Evolutionary conservation across 1,140 invertebrate genomes (phyloP).

Genomic region (Drosophila quadrilineata): DNA sequence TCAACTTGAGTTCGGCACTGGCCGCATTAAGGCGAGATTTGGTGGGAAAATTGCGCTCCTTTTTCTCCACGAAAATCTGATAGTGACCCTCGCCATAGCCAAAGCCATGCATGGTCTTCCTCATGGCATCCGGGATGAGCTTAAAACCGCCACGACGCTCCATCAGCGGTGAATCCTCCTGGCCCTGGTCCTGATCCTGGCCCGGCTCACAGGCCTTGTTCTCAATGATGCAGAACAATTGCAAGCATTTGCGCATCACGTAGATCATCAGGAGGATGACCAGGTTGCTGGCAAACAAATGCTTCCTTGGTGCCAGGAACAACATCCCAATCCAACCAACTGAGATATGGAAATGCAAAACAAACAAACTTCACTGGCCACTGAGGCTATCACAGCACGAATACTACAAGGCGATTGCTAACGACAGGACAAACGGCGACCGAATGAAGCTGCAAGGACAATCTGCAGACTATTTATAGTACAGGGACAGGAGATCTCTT

Average conservation of each 20-base stretch:
- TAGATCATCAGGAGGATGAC: slow-evolving; percentile 67
- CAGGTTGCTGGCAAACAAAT: slow-evolving; percentile 70
- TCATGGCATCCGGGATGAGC: slow-evolving; percentile 61
- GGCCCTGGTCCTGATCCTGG: not conserved
- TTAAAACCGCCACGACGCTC: slow-evolving; percentile 49
- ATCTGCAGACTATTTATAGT: slow-evolving; percentile 31
- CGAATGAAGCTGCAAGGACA: slow-evolving; percentile 59
- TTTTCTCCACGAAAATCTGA: slow-evolving; percentile 76
- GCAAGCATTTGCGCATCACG: slow-evolving; percentile 66
- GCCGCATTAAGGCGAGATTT: slow-evolving; percentile 70
- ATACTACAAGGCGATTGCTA: not conserved
- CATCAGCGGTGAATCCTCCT: slow-evolving; percentile 30
- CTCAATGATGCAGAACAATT: slow-evolving; percentile 71
- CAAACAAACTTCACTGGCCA: slow-evolving; percentile 16
- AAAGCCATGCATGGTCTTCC: slow-evolving; percentile 72
- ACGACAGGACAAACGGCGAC: slow-evolving; percentile 42
- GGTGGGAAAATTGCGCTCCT: slow-evolving; percentile 70
- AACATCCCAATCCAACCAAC: slow-evolving; percentile 47
- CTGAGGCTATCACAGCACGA: slow-evolving; percentile 62
- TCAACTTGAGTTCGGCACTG: slow-evolving; percentile 74
- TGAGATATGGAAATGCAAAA: slow-evolving; percentile 1
- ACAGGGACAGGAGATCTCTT: not conserved
- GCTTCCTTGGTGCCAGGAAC: slow-evolving; percentile 70
- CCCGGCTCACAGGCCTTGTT: slow-evolving; percentile 42
- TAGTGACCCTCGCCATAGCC: slow-evolving; percentile 75